Evolutionary conservation across 2,113 vertebrate species (phyloP).

Genomic region (Ochotona princeps): DNA sequence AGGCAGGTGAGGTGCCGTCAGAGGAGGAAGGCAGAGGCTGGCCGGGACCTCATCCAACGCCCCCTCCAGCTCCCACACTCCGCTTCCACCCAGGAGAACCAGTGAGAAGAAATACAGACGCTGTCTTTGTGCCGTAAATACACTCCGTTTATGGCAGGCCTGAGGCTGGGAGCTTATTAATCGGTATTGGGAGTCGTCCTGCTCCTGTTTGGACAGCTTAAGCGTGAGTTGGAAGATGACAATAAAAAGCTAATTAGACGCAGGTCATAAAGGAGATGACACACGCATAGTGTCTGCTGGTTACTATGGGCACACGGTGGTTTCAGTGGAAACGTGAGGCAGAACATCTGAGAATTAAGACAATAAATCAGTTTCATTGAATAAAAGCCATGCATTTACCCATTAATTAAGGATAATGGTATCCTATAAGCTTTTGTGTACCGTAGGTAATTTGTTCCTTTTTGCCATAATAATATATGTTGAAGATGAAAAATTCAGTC

Average conservation of each 20-base stretch:
- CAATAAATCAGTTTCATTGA: conserved; percentile 87
- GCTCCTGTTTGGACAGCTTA: conserved; percentile 61
- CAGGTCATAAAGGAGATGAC: conserved; percentile 84
- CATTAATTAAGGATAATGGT: conserved; percentile 88
- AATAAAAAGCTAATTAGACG: conserved; percentile 86
- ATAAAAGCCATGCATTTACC: conserved; percentile 85
- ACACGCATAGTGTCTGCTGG: conserved; percentile 81
- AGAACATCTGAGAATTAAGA: conserved; percentile 86
- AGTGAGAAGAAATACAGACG: background rate
- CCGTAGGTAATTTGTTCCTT: conserved; percentile 84
- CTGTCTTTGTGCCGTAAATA: background rate
- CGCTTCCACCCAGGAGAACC: background rate
- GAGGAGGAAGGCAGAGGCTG: conserved; percentile 45
- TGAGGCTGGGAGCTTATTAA: background rate
- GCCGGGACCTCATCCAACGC: background rate
- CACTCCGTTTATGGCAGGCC: background rate
- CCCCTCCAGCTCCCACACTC: background rate
- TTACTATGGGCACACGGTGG: conserved; percentile 84
- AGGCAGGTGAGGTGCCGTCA: conserved; percentile 71
- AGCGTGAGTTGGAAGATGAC: conserved; percentile 83
- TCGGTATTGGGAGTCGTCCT: conserved; percentile 23
- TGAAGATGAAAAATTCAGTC: conserved; percentile 84
- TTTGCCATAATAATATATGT: conserved; percentile 81
- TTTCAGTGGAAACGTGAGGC: conserved; percentile 84
- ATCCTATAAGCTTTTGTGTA: conserved; percentile 85